A percentile compares a stretch with the other conserved stretches of the same genome.
These are phyloP conservation scores for Nematolebias whitei DNA, from an alignment of 2,113 vertebrate species.

Conservation along the genomic window DNA sequence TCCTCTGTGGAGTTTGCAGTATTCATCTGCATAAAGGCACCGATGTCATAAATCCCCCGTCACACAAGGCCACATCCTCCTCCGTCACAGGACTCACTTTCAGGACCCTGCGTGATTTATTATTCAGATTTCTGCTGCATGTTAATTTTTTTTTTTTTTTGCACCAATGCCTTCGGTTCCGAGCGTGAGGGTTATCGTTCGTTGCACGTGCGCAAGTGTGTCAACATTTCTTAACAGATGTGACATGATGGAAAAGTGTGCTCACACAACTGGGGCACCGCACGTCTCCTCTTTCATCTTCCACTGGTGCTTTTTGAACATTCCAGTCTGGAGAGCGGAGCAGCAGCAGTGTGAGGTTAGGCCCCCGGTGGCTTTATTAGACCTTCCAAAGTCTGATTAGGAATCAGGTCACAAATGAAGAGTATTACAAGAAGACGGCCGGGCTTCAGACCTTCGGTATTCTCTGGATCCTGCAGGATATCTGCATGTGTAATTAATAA, in stretches of 20 bases:
- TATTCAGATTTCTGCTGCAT: slow-evolving; percentile 65
- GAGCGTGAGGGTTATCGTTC: slow-evolving; percentile 13
- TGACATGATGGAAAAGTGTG: slow-evolving; percentile 46
- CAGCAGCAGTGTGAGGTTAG: not conserved
- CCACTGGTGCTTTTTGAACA: slow-evolving; percentile 27
- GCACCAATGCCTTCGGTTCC: slow-evolving; percentile 14
- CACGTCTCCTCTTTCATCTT: slow-evolving; percentile 46
- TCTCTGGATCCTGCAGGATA: too few relatives aligned
- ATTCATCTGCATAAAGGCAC: slow-evolving; percentile 62
- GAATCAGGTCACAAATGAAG: too few relatives aligned
- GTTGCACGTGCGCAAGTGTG: slow-evolving; percentile 11
- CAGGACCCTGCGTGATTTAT: slow-evolving; percentile 57
- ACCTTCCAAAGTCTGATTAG: too few relatives aligned
- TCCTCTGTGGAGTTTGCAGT: slow-evolving; percentile 56
- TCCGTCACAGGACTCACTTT: slow-evolving; percentile 57
- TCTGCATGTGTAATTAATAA: too few relatives aligned
- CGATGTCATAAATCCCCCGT: slow-evolving; percentile 63
- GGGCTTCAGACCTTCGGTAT: too few relatives aligned
- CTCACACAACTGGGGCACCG: slow-evolving; percentile 9
- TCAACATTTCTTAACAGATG: slow-evolving; percentile 50
- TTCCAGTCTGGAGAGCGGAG: slow-evolving; percentile 33
- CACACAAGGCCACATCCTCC: slow-evolving; percentile 57
- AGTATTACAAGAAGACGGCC: too few relatives aligned
- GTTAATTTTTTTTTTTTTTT: slow-evolving; percentile 65
- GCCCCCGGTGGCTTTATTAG: too few relatives aligned